Conservation (phyloP, 2,888 invertebrate species). For the Cataglyphis rosenhaueri region DNA sequence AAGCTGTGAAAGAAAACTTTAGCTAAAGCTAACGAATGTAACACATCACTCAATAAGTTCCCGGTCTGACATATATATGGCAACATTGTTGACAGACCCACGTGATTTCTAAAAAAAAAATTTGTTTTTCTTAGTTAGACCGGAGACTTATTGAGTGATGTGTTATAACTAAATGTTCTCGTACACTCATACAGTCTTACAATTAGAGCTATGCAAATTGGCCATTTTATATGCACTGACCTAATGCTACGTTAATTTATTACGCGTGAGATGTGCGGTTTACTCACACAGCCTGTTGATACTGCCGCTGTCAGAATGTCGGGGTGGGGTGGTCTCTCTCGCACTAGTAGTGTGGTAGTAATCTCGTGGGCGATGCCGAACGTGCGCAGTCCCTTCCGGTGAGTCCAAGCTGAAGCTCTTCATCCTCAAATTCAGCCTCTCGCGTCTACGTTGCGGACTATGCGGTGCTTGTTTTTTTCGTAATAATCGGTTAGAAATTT, state of each 20-base stretch:
- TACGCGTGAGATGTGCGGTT: background rate
- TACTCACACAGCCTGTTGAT: slow-evolving; percentile 84
- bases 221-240: background rate
- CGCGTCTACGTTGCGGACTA: slow-evolving; percentile 93
- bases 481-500: slow-evolving; percentile 72
- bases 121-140: too few species aligned
- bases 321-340: slow-evolving; percentile 82
- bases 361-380: slow-evolving; percentile 90
- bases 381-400: slow-evolving; percentile 96
- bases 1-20: background rate
- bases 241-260: background rate
- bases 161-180: background rate
- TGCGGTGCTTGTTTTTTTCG: slow-evolving; percentile 92
- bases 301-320: slow-evolving; percentile 84
- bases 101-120: too few species aligned
- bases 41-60: too few species aligned
- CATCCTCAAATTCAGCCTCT: slow-evolving; percentile 98
- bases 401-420: slow-evolving; percentile 99
- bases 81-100: too few species aligned
- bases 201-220: background rate
- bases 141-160: too few species aligned
- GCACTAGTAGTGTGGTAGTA: slow-evolving; percentile 80
- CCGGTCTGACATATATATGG: too few species aligned
- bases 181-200: too few species aligned
- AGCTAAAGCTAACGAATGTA: background rate